A percentile compares a stretch with the other conserved stretches of the same genome.
Evolutionary conservation across 2,113 vertebrate species (phyloP).

Genomic region (Gymnarchus niloticus): DNA sequence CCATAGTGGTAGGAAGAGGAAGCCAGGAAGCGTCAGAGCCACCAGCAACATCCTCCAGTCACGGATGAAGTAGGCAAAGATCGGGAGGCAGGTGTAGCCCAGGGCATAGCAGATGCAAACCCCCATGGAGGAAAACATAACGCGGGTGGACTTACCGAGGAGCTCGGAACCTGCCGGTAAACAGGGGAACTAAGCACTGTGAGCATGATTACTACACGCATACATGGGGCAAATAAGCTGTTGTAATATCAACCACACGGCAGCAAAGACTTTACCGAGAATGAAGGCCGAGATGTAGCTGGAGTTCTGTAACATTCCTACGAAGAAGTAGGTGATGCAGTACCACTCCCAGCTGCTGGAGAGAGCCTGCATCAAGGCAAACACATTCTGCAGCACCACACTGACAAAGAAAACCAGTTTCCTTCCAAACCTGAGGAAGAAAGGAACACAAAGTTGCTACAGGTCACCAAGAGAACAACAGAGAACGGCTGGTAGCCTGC

Average conservation of each 20-base stretch:
- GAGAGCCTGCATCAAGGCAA: conserved; percentile 15
- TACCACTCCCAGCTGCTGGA: conserved; percentile 37
- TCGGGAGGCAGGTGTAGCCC: conserved; percentile 32
- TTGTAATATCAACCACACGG: not conserved
- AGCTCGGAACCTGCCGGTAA: conserved; percentile 34
- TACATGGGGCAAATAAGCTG: conserved; percentile 16
- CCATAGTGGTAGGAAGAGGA: conserved; percentile 40
- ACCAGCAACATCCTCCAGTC: conserved; percentile 34
- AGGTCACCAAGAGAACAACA: not conserved
- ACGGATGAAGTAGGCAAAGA: conserved; percentile 35
- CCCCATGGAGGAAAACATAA: conserved; percentile 26
- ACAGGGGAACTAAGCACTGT: conserved; percentile 20
- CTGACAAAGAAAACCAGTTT: conserved; percentile 25
- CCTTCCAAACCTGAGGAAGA: conserved; percentile 31
- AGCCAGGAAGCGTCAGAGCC: conserved; percentile 15
- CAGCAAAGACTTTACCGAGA: conserved; percentile 23
- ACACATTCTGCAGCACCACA: conserved; percentile 29
- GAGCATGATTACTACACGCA: conserved; percentile 14
- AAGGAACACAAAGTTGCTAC: not conserved
- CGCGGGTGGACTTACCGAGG: conserved; percentile 22
- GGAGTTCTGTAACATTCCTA: conserved; percentile 27
- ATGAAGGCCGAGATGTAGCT: conserved; percentile 34
- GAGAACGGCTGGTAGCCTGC: not conserved
- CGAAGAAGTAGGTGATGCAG: conserved; percentile 29
- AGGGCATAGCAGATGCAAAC: conserved; percentile 23